Evolutionary conservation across 2,888 invertebrate species (phyloP), one percentile per base, ranked within the genome.

Genomic region (Platycheirus albimanus): DNA sequence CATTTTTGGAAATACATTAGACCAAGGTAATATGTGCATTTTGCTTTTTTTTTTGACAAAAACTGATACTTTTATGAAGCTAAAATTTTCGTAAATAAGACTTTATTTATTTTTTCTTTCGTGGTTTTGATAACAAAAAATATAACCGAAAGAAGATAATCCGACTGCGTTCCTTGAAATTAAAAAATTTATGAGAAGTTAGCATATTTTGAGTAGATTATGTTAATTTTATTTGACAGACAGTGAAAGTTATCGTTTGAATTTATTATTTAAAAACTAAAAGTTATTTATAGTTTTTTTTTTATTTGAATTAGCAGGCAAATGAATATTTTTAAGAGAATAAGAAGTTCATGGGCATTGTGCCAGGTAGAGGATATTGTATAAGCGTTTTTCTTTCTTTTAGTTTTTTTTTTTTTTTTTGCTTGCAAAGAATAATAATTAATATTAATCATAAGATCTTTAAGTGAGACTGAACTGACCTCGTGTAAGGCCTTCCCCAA

Each of bases 181-280:
- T n/a, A n/a, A n/a, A n/a, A n/a, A n/a, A n/a, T 13, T 33, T 17
- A 33, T 51, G 28, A 28, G 30, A 13, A 10, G 7, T 13, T 5
- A 7, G 3, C 38, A 43, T 17, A 49, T 30, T 51, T 30, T 33
- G 52, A 6, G 33, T 17, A 52, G 11, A 33, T 33, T 52, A 52
- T 52, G 30, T 10, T 52, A 52, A 52, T 52, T 52, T 52, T 33
- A 33, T 33, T 33, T 52, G 49, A 49, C 64, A 36, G 36, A 64
- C 30, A 49, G 64, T 45, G 20, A 64, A 49, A 64, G 47, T 64
- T 20, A 49, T 49, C 19, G n/a, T 47, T 63, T 63, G 63, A 63
- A 63, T 63, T 20, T 47, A 36, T 36, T 45, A 64, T 17, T 19
- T 58, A 3, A 33, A 52, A 33, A 52, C 52, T 52, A 30, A 51